phyloP scores from a whole-genome alignment of 2,888 invertebrate genomes.

The Lasioglossum morio region DNA sequence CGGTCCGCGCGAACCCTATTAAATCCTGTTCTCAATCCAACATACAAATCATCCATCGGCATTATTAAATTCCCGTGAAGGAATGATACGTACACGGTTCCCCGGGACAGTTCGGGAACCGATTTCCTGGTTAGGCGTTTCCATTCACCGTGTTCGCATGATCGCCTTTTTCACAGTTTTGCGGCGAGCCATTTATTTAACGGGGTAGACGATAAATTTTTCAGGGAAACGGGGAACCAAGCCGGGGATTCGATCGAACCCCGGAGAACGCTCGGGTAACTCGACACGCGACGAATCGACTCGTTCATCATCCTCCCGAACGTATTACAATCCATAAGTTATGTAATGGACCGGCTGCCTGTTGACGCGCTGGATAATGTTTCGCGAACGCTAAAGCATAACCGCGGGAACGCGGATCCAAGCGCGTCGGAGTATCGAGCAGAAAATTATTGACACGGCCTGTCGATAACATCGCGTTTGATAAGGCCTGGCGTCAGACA shows the following conservation, averaged over 20 bases:
- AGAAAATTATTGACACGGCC: constrained; percentile 64
- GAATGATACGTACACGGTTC: background rate
- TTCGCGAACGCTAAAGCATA: constrained; percentile 32
- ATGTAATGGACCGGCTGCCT: constrained; percentile 37
- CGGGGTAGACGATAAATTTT: constrained; percentile 11
- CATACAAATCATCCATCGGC: background rate
- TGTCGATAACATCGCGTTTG: constrained; percentile 57
- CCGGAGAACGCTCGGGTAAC: background rate
- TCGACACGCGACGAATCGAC: background rate
- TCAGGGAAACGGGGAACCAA: background rate
- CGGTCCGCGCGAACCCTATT: background rate
- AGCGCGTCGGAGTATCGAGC: background rate
- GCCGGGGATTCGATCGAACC: background rate
- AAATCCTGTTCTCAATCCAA: background rate
- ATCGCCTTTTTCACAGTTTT: background rate
- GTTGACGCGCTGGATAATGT: constrained; percentile 49
- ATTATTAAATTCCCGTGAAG: constrained; percentile 10
- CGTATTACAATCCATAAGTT: constrained; percentile 19
- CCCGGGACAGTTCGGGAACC: background rate
- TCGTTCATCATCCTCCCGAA: constrained; percentile 9
- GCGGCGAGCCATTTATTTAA: constrained; percentile 3
- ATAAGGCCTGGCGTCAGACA: constrained; percentile 21
- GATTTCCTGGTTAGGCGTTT: background rate
- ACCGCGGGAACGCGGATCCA: constrained; percentile 23
- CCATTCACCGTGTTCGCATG: background rate